These are phyloP conservation scores for Hipparchia semele DNA, from an alignment of 2,888 invertebrate species.

Conservation along the genomic window DNA sequence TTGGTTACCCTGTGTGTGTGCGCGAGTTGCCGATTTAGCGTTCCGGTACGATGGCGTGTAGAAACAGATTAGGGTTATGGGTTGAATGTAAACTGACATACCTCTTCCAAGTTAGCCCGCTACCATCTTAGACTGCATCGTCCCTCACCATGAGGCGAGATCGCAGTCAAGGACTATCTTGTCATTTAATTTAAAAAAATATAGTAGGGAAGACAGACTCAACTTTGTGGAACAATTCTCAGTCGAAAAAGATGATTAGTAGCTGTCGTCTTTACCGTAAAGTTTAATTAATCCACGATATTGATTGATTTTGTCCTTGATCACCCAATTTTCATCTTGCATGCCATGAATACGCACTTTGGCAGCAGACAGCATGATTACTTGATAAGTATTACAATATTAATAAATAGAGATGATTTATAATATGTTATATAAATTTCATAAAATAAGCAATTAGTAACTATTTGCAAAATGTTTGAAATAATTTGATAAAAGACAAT, in stretches of 20 bases:
- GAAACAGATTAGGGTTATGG: too few relatives aligned
- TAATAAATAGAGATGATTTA: not conserved
- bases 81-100: too few relatives aligned
- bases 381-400: not conserved
- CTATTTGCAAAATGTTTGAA: not conserved
- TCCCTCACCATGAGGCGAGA: too few relatives aligned
- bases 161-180: too few relatives aligned
- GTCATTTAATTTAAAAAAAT: too few relatives aligned
- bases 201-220: too few relatives aligned
- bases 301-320: slow-evolving; percentile 85
- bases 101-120: too few relatives aligned
- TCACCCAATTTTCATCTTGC: slow-evolving; percentile 85
- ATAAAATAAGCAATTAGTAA: not conserved
- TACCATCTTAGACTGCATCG: too few relatives aligned
- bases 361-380: slow-evolving; percentile 77
- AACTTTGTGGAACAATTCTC: too few relatives aligned
- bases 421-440: not conserved
- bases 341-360: slow-evolving; percentile 85
- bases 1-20: too few relatives aligned
- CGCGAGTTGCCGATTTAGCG: too few relatives aligned
- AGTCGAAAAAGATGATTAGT: not conserved
- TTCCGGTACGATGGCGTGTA: too few relatives aligned
- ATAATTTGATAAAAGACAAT: not conserved
- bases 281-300: slow-evolving; percentile 86
- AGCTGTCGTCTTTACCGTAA: slow-evolving; percentile 75